Base-by-base conservation (phyloP, 37 sponge, comb jelly and placozoan genomes). In the Oscarella lobularis region DNA sequence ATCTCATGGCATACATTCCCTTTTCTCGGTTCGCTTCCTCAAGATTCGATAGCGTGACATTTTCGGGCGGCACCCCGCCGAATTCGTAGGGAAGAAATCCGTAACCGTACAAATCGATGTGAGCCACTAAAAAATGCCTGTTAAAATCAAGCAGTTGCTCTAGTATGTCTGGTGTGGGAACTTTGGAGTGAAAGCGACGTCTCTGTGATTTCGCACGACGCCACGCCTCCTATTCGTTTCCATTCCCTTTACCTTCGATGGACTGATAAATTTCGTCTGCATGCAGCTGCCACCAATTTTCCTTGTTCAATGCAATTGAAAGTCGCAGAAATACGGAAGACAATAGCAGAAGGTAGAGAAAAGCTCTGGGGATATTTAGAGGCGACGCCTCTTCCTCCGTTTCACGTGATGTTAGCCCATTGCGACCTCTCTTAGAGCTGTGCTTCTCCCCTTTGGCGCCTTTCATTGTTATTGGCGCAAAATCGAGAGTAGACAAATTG, bases 31-130 rank as follows among this genome's bases (percentile, higher is more conserved):
- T 48, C 20, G 60, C 60, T 48, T 20, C 14, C 20, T 48, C 60
- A 9, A 48, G 14, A 27, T 27, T 9, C 20, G 60, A 48, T 20
- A 9, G 60, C 14, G 60, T 48, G 60, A 27, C 60, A 20, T 48
- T 48, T 9, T 9, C 9, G 9, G 60, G 60, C 60, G 60, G 60
- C 9, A 48, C 60, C 14, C 60, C 60, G 60, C 60, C 20, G 60
- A 48, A 48, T 48, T 48, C 60, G 60, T 48, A 48, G 60, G 60
- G 60, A 27, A 48, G 60, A 48, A 48, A 48, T 27, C 60, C 60
- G 60, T 48, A 48, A 20, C 60, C 60, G 60, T 48, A 48, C 60
- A 48, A 48, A 27, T 48, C 60, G 60, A 48, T 48, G 20, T 48
- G 60, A 48, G 60, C 60, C 60, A 48, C 60, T 48, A 48, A 9